Base-by-base conservation (phyloP, 2,888 invertebrate species). In the Caenorhabditis sp. region DNA sequence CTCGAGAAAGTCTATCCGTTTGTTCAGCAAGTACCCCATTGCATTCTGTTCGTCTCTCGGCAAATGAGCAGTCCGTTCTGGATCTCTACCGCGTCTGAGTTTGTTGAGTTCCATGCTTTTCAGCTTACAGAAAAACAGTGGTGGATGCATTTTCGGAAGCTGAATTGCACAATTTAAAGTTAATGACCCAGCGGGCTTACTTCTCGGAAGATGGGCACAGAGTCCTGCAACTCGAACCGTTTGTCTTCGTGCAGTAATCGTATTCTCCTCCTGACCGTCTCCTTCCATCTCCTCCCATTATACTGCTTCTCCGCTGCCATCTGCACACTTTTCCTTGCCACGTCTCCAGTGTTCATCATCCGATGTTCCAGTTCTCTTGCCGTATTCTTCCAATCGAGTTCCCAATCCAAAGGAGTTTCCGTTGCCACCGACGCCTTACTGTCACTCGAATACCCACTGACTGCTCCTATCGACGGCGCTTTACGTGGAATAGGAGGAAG, bases 361-460 rank as follows among this genome's bases (percentile, higher is more conserved):
- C 61, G 65, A 61, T 81, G 76, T 24, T 81, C 81, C 18, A 22
- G 13, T 5, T 47, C 61, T 26, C 61, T 81, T 50, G 70, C 70
- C 3, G 53, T 65, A 2, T 51, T 9, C 24, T 60, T 61, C 81
- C 81, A 81, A n/a, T 71, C 67, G 15, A 37, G 9, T 15, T 65
- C 68, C 55, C 67, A 81, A 47, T 81, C 76, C 32, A 81, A 24
- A 11, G 81, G 81, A 47, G 76, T 65, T 22, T 60, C 37, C 2
- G 70, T 65, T 0, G 76, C 81, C 11, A 61, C 55, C 4, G 76
- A 67, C 6, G 35, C 61, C 0, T 47, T 47, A 20, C 76, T 70
- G 35, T 81, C 81, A 20, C 60, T 76, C 15, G 81, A 81, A 22
- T 53, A 81, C 28, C 76, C 81, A 32, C 76, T 76, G 28, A 67